Percentiles rank a stretch among this genome's conserved stretches.
Conservation (phyloP, 2,797 vertebrate genomes). For the Spinibarbus caldwelli region DNA sequence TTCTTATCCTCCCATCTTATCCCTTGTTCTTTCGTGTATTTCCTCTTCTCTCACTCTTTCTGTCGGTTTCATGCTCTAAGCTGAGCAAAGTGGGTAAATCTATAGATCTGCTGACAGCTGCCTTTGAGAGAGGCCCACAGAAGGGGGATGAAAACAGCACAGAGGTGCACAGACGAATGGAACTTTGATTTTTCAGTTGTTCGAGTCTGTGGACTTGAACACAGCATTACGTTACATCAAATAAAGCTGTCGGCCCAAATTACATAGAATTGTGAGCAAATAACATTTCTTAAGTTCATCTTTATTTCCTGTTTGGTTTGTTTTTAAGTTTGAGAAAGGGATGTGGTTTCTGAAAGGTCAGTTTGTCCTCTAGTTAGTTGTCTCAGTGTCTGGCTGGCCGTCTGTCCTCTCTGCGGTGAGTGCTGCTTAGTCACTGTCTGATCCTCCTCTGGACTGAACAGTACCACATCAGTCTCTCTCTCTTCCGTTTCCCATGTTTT, state of each 20-base stretch:
- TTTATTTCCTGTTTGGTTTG: slow-evolving; percentile 24
- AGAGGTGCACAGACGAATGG: slow-evolving; percentile 42
- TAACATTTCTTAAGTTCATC: slow-evolving; percentile 11
- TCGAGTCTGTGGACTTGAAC: slow-evolving; percentile 5
- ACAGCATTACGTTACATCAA: not conserved
- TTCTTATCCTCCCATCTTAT: not conserved
- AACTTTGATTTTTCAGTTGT: slow-evolving; percentile 44
- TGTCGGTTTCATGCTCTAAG: slow-evolving; percentile 45
- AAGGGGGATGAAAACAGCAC: slow-evolving; percentile 64
- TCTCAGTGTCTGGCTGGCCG: not conserved
- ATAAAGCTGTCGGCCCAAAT: slow-evolving; percentile 18
- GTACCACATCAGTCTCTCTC: slow-evolving; percentile 65
- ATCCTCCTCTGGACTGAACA: slow-evolving; percentile 71
- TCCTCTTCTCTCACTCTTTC: slow-evolving; percentile 39
- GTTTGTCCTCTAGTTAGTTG: slow-evolving; percentile 29
- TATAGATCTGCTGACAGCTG: slow-evolving; percentile 71
- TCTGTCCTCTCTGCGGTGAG: slow-evolving; percentile 69
- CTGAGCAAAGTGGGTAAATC: slow-evolving; percentile 74
- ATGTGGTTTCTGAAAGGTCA: slow-evolving; percentile 45
- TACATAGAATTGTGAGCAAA: slow-evolving; percentile 5
- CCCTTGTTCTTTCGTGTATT: not conserved
- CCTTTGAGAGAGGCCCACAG: slow-evolving; percentile 81
- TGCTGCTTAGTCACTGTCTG: slow-evolving; percentile 70
- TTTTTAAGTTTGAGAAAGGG: slow-evolving; percentile 17
- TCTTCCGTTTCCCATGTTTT: not conserved